These are phyloP conservation scores for Pitta sordida DNA, from an alignment of 2,113 vertebrate genomes.

Conservation along the genomic window DNA sequence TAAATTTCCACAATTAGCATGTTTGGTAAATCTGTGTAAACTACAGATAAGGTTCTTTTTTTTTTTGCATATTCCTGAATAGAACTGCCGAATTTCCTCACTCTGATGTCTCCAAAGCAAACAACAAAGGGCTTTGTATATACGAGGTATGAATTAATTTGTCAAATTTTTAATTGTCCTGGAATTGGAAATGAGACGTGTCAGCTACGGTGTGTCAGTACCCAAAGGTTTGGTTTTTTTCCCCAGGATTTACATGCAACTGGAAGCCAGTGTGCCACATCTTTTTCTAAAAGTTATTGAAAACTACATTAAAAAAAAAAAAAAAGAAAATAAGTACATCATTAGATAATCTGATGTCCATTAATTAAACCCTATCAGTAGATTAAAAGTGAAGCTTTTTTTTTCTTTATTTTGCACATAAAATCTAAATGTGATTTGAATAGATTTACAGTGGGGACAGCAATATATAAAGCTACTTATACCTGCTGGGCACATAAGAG, in stretches of 20 bases:
- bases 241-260: conserved; percentile 53
- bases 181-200: conserved; percentile 19
- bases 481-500: conserved; percentile 81
- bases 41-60: conserved; percentile 32
- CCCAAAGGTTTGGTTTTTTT: conserved; percentile 49
- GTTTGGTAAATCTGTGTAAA: conserved; percentile 48
- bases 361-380: conserved; percentile 51
- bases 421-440: conserved; percentile 76
- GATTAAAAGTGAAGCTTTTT: conserved; percentile 66
- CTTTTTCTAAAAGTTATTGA: conserved; percentile 37
- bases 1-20: conserved; percentile 30
- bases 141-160: conserved; percentile 34
- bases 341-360: conserved; percentile 43
- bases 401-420: conserved; percentile 66
- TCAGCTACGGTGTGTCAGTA: conserved; percentile 52
- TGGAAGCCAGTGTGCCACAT: conserved; percentile 52
- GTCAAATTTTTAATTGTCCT: conserved; percentile 18
- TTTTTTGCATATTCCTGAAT: neutral
- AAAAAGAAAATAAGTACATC: neutral
- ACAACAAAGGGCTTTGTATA: neutral
- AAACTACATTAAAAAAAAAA: conserved; percentile 5
- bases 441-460: conserved; percentile 84
- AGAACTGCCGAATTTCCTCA: neutral
- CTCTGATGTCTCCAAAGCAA: neutral
- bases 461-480: conserved; percentile 81